Evolutionary conservation across 2,888 invertebrate genomes (phyloP), one percentile per base, ranked within the genome.

Genomic region (Andricus quercusramuli): DNA sequence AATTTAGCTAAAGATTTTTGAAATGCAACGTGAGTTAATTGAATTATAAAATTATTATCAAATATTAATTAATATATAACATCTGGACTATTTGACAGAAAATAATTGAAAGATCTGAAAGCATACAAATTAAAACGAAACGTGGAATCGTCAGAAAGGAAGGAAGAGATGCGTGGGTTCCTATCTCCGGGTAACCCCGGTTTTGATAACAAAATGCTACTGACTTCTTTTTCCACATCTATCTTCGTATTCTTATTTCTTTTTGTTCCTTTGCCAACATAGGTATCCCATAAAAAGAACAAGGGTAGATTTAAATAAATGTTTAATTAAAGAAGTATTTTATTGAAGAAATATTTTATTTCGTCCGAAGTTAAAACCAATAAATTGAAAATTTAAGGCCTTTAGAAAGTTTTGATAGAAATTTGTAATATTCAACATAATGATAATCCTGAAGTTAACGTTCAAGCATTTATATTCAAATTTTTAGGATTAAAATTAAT

Each of bases 121-220:
- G 37, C n/a, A 56, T 13, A 56, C n/a, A 32, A 74, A n/a, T 74
- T n/a, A 56, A 51, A 74, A 32, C n/a, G 70, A 70, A 70, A 70
- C 47, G 56, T 56, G n/a, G 32, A 74, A 56, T 32, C 37, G 47
- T 56, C 74, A 74, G 37, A 47, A 76, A 83, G 83, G 83, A 83
- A 83, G 82, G 83, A 83, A 81, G 83, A 83, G 76, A 51, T 68
- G 82, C 79, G 83, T 83, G 83, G 83, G 83, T 82, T 68, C 79
- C 82, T 83, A 83, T 83, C 83, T 68, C 74, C 62, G 64, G 79
- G 78, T 79, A 82, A 78, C 80, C 78, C 79, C 80, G 83, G 80
- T 82, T 65, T 56, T 76, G 82, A 83, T 83, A 82, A 78, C 32
- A 77, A 56, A 70, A 74, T 74, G 32, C 74, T 37, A 74, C 37